Percentiles rank a stretch among this genome's conserved stretches.
Evolutionary conservation across 2,888 invertebrate genomes (phyloP).

Genomic region (Anthophora plumipes): DNA sequence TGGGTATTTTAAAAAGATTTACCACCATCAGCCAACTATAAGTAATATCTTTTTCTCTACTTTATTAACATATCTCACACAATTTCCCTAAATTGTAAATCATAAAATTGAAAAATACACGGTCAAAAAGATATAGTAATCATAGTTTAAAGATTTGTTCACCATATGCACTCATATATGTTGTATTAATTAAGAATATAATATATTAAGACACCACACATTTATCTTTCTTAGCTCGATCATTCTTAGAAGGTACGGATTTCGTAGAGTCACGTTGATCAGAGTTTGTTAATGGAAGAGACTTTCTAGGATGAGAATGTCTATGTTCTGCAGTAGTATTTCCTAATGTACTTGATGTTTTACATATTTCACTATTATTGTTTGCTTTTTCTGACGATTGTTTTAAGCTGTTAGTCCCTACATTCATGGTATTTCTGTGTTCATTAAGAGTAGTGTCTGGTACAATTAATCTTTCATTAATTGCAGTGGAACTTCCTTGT

Average conservation of each 20-base stretch:
- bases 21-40: constrained; percentile 80
- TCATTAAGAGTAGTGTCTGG: constrained; percentile 12
- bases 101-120: constrained; percentile 61
- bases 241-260: constrained; percentile 64
- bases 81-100: constrained; percentile 63
- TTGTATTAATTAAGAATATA: constrained; percentile 22
- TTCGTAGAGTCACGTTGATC: constrained; percentile 71
- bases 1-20: constrained; percentile 59
- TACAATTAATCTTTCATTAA: constrained; percentile 30
- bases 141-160: constrained; percentile 33
- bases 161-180: constrained; percentile 35
- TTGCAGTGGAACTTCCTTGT: not conserved
- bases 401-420: not conserved
- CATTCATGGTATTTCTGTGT: not conserved
- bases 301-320: constrained; percentile 34
- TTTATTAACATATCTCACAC: constrained; percentile 82
- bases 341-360: constrained; percentile 12
- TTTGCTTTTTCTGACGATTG: constrained; percentile 1
- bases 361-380: constrained; percentile 14
- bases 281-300: constrained; percentile 41
- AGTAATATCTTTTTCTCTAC: constrained; percentile 66
- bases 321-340: constrained; percentile 29
- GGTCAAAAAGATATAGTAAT: constrained; percentile 41
- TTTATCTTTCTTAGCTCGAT: constrained; percentile 76
- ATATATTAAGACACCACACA: constrained; percentile 76